Base-by-base conservation (phyloP, 2,113 vertebrate genomes). In the Alligator mississippiensis region DNA sequence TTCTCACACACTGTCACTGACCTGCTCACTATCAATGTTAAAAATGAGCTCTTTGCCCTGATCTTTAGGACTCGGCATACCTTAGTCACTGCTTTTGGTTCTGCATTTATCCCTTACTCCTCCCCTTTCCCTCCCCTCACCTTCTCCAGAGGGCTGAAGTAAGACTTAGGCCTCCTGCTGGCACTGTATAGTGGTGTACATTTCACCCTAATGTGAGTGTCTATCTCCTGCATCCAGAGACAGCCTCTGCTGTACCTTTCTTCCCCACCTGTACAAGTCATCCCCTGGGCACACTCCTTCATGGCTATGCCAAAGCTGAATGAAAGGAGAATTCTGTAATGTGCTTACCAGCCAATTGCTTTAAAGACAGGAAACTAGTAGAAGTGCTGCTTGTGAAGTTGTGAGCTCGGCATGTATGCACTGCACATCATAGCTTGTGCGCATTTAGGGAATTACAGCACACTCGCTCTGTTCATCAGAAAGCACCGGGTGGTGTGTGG, bases 351-450 rank as follows among this genome's bases (percentile, higher is more conserved):
- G 77, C 17, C 4, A 12, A 80, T 87, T 82, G 64, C 75, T 93
- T 89, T 93, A 77, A 92, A 10, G 64, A 82, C 27, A 11, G 85
- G 93, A 54, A 64, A 61, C 89, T 9, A 11, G 47, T 66, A 21
- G 22, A 79, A 89, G 57, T 18, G 59, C 78, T 90, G 61, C 83
- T 75, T 62, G 77, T 59, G 81, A 80, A 88, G 80, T 0, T 88
- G 79, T 78, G 86, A 93, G 72, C 60, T 80, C 0, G 0, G 11
- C 5, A 28, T 58, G n/a, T 80, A 13, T 38, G 22, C 1, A 2
- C 2, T 0, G 76, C 83, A 68, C 63, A 87, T 63, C 68, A 27
- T 0, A 0, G n/a, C 82, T 61, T 7, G 25, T 11, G 8, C 0
- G 1, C 0, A 2, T 24, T 55, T 63, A 21, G 76, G 72, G 80